Evolutionary conservation across 1,140 invertebrate genomes (phyloP).

Genomic region (Drepana arcuata): DNA sequence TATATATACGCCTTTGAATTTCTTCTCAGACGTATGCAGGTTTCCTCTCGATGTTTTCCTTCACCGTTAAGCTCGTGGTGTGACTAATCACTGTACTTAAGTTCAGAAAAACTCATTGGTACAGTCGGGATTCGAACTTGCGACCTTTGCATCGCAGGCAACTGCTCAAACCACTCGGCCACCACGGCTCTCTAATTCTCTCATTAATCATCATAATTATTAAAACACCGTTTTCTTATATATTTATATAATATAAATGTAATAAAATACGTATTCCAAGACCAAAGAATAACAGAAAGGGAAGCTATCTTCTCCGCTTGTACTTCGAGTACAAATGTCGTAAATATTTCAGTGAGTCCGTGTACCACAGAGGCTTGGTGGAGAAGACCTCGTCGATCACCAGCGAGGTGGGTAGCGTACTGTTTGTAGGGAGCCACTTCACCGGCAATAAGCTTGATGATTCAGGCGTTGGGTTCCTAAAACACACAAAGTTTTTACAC

Average conservation of each 20-base stretch:
- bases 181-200: background rate
- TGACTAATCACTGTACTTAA: no score
- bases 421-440: conserved; percentile 29
- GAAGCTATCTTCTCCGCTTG: conserved; percentile 9
- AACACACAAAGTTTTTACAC: conserved; percentile 10
- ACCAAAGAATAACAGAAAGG: no score
- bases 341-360: conserved; percentile 28
- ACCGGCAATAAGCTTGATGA: conserved; percentile 22
- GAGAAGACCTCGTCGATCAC: conserved; percentile 31
- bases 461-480: conserved; percentile 42
- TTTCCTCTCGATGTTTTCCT: no score
- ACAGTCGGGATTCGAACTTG: background rate
- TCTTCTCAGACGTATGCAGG: no score
- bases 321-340: conserved; percentile 40
- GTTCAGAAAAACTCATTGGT: no score
- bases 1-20: no score
- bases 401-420: conserved; percentile 17
- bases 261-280: no score
- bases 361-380: conserved; percentile 29
- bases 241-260: background rate
- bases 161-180: background rate
- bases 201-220: background rate
- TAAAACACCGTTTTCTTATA: background rate
- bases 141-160: background rate
- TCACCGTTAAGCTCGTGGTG: no score